Conservation (phyloP, 2,888 invertebrate genomes). For the Carabus problematicus region DNA sequence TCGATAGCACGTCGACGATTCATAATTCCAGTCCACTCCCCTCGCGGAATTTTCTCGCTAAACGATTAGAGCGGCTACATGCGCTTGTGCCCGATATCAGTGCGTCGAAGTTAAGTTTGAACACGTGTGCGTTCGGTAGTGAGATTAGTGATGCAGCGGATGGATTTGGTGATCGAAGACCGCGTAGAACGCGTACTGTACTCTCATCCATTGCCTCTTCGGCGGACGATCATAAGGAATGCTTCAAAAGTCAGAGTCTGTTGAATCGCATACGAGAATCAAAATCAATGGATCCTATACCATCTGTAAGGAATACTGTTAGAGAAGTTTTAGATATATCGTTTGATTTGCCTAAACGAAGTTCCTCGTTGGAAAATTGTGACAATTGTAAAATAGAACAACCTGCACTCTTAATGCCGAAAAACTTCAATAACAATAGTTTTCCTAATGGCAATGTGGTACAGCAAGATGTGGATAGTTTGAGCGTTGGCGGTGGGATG, state of each 20-base stretch:
- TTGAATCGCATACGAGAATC: constrained; percentile 65
- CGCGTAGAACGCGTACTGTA: constrained; percentile 60
- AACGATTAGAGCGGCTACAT: constrained; percentile 43
- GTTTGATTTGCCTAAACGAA: constrained; percentile 50
- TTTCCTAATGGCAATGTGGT: constrained; percentile 64
- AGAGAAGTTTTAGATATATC: constrained; percentile 45
- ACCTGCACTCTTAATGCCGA: neutral
- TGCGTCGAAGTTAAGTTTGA: constrained; percentile 60
- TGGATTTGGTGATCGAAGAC: constrained; percentile 47
- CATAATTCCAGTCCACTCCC: constrained; percentile 64
- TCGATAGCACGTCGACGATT: constrained; percentile 65
- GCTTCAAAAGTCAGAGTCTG: constrained; percentile 52
- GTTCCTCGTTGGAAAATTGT: constrained; percentile 63
- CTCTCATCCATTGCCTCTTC: constrained; percentile 73
- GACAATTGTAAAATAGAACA: constrained; percentile 4
- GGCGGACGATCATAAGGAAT: constrained; percentile 61
- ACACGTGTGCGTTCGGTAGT: constrained; percentile 57
- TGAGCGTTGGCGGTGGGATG: constrained; percentile 49
- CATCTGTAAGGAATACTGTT: constrained; percentile 51
- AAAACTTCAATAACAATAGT: constrained; percentile 63
- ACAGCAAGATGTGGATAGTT: constrained; percentile 51
- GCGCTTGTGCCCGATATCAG: constrained; percentile 63
- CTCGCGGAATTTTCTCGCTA: constrained; percentile 49
- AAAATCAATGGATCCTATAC: constrained; percentile 71
- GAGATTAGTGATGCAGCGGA: constrained; percentile 53